A percentile compares a stretch with the other conserved stretches of the same genome.
phyloP scores from a whole-genome alignment of 2,888 invertebrate genomes.

The Euproctis similis region DNA sequence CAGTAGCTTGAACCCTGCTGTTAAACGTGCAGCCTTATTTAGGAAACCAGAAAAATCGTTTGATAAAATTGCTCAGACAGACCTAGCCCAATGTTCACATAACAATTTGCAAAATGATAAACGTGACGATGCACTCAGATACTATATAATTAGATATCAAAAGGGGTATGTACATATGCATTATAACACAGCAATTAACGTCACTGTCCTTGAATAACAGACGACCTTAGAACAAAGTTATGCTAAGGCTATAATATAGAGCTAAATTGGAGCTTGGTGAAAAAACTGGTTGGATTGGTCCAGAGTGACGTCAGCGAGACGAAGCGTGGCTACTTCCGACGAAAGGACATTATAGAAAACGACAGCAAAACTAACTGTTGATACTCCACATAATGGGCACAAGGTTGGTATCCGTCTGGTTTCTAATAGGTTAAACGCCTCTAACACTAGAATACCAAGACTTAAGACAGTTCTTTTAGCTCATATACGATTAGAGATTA shows the following conservation, averaged over 20 bases:
- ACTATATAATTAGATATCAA: slow-evolving; percentile 15
- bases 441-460: too few relatives aligned
- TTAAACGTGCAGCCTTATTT: too few relatives aligned
- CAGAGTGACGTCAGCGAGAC: slow-evolving; percentile 53
- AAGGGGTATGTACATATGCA: slow-evolving; percentile 10
- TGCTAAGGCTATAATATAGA: slow-evolving; percentile 72
- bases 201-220: slow-evolving; percentile 58
- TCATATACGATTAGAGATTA: too few relatives aligned
- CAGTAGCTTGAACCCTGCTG: too few relatives aligned
- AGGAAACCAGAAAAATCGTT: too few relatives aligned
- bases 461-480: too few relatives aligned
- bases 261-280: slow-evolving; percentile 57
- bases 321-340: slow-evolving; percentile 53
- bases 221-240: slow-evolving; percentile 70
- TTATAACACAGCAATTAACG: slow-evolving; percentile 40
- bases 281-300: slow-evolving; percentile 59
- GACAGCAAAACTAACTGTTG: slow-evolving; percentile 46
- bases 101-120: slow-evolving; percentile 11
- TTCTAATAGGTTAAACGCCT: too few relatives aligned
- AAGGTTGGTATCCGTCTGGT: too few relatives aligned
- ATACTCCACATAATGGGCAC: too few relatives aligned
- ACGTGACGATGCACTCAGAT: slow-evolving; percentile 16
- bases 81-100: background rate
- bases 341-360: slow-evolving; percentile 37
- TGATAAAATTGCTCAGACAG: too few relatives aligned